Evolutionary conservation across 2,797 vertebrate genomes (phyloP), one percentile per base, ranked within the genome.

Genomic region (Gymnoscopelus braueri): DNA sequence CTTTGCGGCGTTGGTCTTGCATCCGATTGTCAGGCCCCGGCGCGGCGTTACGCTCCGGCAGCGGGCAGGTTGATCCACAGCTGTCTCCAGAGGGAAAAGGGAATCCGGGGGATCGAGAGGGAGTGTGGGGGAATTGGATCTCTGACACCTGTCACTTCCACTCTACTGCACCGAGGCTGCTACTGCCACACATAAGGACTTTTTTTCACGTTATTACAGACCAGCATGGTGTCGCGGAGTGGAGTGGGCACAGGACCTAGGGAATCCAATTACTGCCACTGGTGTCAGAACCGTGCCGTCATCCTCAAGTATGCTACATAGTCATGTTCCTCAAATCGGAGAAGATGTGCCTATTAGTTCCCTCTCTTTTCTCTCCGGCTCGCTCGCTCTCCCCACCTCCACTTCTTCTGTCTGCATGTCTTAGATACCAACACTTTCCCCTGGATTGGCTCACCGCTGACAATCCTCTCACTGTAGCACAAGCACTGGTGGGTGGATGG

Each of bases 111-210:
- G 75, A 83, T 77, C 44, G 78, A 78, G 84, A 50, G 58, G 12
- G 79, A 69, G 79, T 83, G 79, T 48, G 65, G 66, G 79, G 79
- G 85, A 88, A 89, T 89, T 87, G 87, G 86, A 88, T 92, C 85
- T 82, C 91, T 89, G 90, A 89, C 89, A 92, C 89, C 86, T 91
- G 91, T 89, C 87, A 88, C 91, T 91, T 92, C 87, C 87, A 86
- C 89, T 87, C 75, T 71, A 77, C 86, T 88, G 84, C 87, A 86
- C 89, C 86, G 86, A 86, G 81, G 19, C 39, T 84, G 89, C 81
- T 75, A 83, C 84, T 75, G 82, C 89, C 86, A 88, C 88, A 86
- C 85, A 89, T 91, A 92, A 92, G 89, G 85, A 84, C 87, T 87
- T 93, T 93, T 87, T 19, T 19, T 19, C 89, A 89, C 93, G 89